Base-by-base conservation (phyloP, 1,140 invertebrate species). In the Drosophila tani region DNA sequence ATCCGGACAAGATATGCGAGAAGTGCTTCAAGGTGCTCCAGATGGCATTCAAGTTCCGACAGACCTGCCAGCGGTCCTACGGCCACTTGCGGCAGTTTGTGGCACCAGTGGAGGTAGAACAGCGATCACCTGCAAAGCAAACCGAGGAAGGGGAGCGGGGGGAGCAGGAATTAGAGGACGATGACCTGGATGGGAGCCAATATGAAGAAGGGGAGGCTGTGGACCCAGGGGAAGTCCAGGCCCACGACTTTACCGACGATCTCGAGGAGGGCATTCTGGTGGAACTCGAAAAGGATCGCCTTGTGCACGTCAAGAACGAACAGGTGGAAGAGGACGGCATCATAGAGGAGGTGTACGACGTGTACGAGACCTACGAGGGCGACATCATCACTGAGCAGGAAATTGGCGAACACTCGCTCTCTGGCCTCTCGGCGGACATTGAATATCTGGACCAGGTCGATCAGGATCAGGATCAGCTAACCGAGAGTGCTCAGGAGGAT, bases 1-100 rank as follows among this genome's bases (percentile, higher is more conserved):
- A 92, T 68, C 91, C 91, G 14, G 91, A 92, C 49, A 92, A 92
- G 60, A 92, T 92, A 46, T 92, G 91, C 41, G 77, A 79, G 17
- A 92, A 81, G 49, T 92, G 91, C 58, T 69, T 75, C 3, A 88
- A 79, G 21, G 77, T 79, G 47, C 69, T 92, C 40, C 81, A 86
- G 27, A 67, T 86, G 49, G 78, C 91, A 1, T 86, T 75, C 27
- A 92, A 86, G 67, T 92, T 92, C 29, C 79, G 91, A 5, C 64
- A 81, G 46, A 79, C 76, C 2, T 92, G 91, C 50, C 91, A 92
- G 67, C 76, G 80, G 5, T 92, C 91, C 4, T 91, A 92, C 57
- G 92, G 88, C 32, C 91, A 92, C 41, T 66, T 92, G 12, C 75
- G 91, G 8, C 85, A 91, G 51, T 92, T 92, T 43, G 91, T 92